Evolutionary conservation across 2,113 vertebrate species (phyloP).

Genomic region (Cyprinus carpio): DNA sequence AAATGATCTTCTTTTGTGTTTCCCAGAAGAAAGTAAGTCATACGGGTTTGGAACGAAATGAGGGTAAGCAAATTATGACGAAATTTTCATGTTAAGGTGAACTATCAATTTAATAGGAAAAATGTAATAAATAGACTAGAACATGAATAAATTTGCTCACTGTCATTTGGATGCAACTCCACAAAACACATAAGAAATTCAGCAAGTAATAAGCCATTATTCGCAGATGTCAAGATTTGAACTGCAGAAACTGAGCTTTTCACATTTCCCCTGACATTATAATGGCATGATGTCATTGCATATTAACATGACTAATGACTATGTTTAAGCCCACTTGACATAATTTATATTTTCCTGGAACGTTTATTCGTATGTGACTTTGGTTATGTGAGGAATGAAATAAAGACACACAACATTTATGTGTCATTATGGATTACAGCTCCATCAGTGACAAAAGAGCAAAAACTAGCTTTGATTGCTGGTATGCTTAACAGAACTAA

Average conservation of each 20-base stretch:
- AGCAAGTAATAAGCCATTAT: background rate
- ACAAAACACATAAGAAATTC: background rate
- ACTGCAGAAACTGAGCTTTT: slow-evolving; percentile 8
- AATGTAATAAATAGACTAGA: background rate
- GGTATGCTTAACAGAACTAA: slow-evolving; percentile 51
- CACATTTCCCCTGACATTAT: background rate
- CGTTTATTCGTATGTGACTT: background rate
- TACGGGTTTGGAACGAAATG: background rate
- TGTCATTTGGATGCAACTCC: slow-evolving; percentile 8
- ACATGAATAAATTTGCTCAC: background rate
- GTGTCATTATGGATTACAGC: slow-evolving; percentile 42
- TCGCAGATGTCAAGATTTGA: background rate
- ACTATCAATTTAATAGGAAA: background rate
- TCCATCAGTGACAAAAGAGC: slow-evolving; percentile 51
- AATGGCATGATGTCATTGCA: slow-evolving; percentile 21
- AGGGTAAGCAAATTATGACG: background rate
- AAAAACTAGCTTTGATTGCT: slow-evolving; percentile 40
- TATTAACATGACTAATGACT: slow-evolving; percentile 26
- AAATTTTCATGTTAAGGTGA: background rate
- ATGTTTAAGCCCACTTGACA: slow-evolving; percentile 18
- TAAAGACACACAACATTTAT: slow-evolving; percentile 36
- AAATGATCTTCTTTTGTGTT: background rate
- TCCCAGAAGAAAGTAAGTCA: background rate
- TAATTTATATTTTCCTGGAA: slow-evolving; percentile 26
- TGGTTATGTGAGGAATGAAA: slow-evolving; percentile 19